These are phyloP conservation scores for Saccostrea cuccullata DNA, from an alignment of 1,140 invertebrate genomes.

Conservation along the genomic window DNA sequence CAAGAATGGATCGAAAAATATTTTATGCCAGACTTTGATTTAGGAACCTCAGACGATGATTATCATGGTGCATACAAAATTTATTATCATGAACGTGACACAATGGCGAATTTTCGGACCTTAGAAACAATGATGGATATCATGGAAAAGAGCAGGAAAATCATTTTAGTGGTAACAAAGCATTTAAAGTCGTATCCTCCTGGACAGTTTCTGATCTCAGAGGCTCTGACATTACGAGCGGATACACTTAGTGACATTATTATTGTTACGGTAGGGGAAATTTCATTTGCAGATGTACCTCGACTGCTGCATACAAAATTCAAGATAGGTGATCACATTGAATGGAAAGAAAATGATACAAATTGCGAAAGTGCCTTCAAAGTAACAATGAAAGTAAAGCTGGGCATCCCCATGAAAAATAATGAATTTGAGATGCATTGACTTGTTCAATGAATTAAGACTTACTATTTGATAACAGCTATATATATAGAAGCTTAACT, in stretches of 20 bases:
- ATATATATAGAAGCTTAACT: too few species aligned
- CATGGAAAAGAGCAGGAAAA: constrained; percentile 15
- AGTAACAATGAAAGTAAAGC: too few species aligned
- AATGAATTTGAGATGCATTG: too few species aligned
- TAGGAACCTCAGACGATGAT: background rate
- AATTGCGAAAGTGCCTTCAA: background rate
- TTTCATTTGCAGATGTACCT: background rate
- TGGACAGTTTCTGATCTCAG: background rate
- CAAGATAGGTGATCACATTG: constrained; percentile 7
- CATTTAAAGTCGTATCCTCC: background rate
- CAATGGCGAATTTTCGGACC: background rate
- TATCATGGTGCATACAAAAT: background rate
- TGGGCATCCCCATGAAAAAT: too few species aligned
- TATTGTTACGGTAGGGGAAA: background rate
- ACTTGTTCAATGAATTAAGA: too few species aligned
- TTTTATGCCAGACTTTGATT: constrained; percentile 60
- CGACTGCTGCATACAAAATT: background rate
- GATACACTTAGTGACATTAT: background rate
- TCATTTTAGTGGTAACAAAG: background rate
- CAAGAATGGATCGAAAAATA: constrained; percentile 58
- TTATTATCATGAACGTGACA: background rate
- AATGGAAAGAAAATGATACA: background rate
- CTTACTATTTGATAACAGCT: too few species aligned
- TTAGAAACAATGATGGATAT: background rate
- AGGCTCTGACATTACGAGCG: background rate